Base-by-base conservation (phyloP, 2,113 vertebrate genomes). In the Bubalus kerabau region DNA sequence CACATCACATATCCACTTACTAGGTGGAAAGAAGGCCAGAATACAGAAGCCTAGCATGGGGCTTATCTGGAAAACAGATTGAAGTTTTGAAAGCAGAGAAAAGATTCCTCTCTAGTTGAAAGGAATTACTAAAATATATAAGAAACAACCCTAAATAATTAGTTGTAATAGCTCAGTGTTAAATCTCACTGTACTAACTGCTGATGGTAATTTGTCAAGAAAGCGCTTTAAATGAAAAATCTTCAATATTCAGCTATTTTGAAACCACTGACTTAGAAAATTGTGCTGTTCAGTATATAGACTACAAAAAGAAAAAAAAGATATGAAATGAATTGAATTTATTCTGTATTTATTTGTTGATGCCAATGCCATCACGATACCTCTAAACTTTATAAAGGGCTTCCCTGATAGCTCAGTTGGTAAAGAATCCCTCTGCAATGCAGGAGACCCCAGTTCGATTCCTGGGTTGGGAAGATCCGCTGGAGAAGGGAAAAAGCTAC, bases 301-400 rank as follows among this genome's bases (percentile, higher is more conserved):
- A 94, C 16, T 6, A 17, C 28, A 81, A 40, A 81, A 50, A 81
- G 28, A 32, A 32, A 81, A 48, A 17, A 13, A 48, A 24, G 82
- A 90, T 91, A 85, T 82, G 36, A 36, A 36, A 36, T 59, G 46
- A 62, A 64, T 90, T 92, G 26, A 23, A 46, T 95, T 90, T 81
- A 92, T 94, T 96, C 46, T 84, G n/a, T 71, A 26, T 90, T 93
- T 95, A 83, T 96, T 82, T 96, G 54, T 80, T 93, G 80, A 93
- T 4, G 7, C 54, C 67, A 85, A 11, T 36, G 71, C 11, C 16
- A 24, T 60, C 43, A 71, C n/a, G 59, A 43, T 71, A 43, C 43
- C 12, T 30, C 14, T 59, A 50, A 80, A 86, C n/a, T 80, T 86
- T 40, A 40, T 71, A 71, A 40, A 71, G 67, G 67, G 32, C 64